Conservation (phyloP, 2,113 vertebrate species). For the Tragelaphus imberbis region DNA sequence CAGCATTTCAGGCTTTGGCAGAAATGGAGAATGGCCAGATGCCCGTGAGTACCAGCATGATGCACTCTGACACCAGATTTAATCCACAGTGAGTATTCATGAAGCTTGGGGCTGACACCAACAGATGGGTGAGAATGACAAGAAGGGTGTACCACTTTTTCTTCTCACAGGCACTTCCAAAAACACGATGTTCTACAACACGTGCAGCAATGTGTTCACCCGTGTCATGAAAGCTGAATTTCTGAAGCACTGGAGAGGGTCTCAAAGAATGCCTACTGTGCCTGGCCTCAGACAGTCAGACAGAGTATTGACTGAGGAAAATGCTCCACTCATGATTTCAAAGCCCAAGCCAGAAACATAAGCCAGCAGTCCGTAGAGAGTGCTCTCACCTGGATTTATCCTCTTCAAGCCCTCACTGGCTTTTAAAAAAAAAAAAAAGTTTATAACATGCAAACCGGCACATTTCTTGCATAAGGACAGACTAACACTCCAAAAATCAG, state of each 20-base stretch:
- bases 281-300: constrained; percentile 86
- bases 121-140: neutral
- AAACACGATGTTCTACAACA: neutral
- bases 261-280: constrained; percentile 86
- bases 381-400: constrained; percentile 84
- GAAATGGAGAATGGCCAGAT: constrained; percentile 82
- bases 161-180: neutral
- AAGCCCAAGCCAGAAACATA: constrained; percentile 89
- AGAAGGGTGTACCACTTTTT: neutral
- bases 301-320: constrained; percentile 90
- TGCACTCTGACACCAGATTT: constrained; percentile 79
- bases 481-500: constrained; percentile 83
- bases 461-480: constrained; percentile 82
- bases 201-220: neutral
- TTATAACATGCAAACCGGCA: constrained; percentile 82
- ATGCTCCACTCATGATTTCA: constrained; percentile 89
- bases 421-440: constrained; percentile 77
- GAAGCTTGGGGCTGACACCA: constrained; percentile 47
- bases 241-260: constrained; percentile 88
- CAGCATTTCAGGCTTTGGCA: constrained; percentile 83
- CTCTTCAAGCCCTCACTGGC: constrained; percentile 85
- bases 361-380: constrained; percentile 84
- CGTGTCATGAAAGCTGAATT: constrained; percentile 72
- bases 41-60: constrained; percentile 78
- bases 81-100: constrained; percentile 79